Base-by-base conservation (phyloP, 2,888 invertebrate genomes). In the Hypolimnas misippus region DNA sequence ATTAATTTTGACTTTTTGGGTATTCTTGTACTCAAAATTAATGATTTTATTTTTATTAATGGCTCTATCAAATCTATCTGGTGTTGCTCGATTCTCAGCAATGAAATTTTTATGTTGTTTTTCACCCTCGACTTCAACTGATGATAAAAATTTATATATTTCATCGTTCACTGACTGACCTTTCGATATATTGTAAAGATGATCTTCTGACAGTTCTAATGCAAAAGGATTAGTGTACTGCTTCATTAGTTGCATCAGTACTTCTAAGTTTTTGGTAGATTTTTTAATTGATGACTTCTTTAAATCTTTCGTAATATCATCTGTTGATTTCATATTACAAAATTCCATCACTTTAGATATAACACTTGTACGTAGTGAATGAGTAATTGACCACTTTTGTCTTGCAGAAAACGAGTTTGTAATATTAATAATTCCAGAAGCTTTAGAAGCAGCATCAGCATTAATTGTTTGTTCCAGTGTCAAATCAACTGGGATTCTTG, bases 251-350 rank as follows among this genome's bases (percentile, higher is more conserved):
- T 63, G 57, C 54, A 57, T 57, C 25, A 63, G 29, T 62, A 46
- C 46, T 40, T 63, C 29, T 57, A 58, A 63, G 53, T 57, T 57
- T 57, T 63, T 57, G n/a, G 54, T 53, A 52, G 52, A 42, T 53
- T 62, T 57, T n/a, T 53, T 40, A 55, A 64, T 56, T 14, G 56
- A 16, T 58, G 63, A 58, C 59, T 64, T 25, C 5, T 25, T 55
- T 64, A 62, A 58, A 53, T 62, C 62, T 54, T 61, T 31, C 65
- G 67, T 65, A 56, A 67, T 65, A n/a, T 35, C 35, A n/a, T 35
- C 35, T n/a, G 61, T 61, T 49, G 59, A 63, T 50, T 58, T 61
- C 52, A 65, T 63, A 46, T 65, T 56, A 65, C 58, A 58, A 63
- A 63, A 63, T 17, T 59, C 59, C 59, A 63, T 59, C 51, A 63